Evolutionary conservation across 2,113 vertebrate species (phyloP), one percentile per base, ranked within the genome.

Genomic region (Gasterosteus nipponicus): DNA sequence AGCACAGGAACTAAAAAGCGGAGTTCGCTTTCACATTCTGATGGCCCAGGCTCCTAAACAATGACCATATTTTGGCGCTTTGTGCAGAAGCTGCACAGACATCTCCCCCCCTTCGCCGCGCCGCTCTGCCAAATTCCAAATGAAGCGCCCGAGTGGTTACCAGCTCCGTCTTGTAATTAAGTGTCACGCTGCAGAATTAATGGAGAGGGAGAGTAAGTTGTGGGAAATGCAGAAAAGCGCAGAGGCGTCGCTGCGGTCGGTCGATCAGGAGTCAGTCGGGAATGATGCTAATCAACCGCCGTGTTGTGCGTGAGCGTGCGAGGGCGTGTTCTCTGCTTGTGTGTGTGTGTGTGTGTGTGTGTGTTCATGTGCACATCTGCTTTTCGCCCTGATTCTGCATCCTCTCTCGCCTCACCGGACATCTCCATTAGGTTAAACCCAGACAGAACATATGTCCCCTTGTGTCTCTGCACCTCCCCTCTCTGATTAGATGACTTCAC

Each of bases 101-200:
- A 44, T 81, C 72, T 78, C 81, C 61, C 78, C 76, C 82, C 77
- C 82, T 78, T 57, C 67, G 83, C 70, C 63, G 70, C 89, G 78
- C 72, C 71, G 61, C 88, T 80, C 78, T 69, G 64, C 62, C 80
- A 77, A 84, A 90, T 88, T 88, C 71, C 71, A 67, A 87, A 89
- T 83, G 78, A 90, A 81, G 73, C 74, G 61, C 71, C 54, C 44
- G 63, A 60, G 42, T 70, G 82, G 65, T 78, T 84, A 83, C 61
- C 76, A 75, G 60, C 83, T 88, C 70, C 78, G 78, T 83, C 85
- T 81, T 77, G 72, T 86, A 89, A 91, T 92, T 91, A 89, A 86
- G 81, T 90, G 81, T 85, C 80, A 83, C 54, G 51, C 66, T 53
- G 74, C 70, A 53, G 77, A 86, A 89, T 83, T 75, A 84, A 89